These are phyloP conservation scores for Mustela lutreola DNA, from an alignment of 2,113 vertebrate genomes.

Conservation along the genomic window DNA sequence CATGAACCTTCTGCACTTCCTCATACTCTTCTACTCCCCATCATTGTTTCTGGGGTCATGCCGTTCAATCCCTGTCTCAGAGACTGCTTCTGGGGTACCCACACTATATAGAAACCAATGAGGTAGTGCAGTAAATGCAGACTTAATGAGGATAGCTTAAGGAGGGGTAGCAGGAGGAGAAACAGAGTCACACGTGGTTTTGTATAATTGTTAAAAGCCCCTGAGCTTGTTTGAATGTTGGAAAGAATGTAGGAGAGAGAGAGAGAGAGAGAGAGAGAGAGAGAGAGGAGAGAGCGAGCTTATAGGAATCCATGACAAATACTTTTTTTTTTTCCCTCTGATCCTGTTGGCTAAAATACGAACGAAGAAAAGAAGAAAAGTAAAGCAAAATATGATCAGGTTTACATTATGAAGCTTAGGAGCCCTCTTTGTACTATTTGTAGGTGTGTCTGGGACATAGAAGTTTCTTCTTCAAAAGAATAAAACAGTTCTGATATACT, in stretches of 20 bases:
- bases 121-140: neutral
- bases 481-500: slow-evolving; percentile 27
- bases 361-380: neutral
- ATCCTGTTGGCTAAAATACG: slow-evolving; percentile 29
- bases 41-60: neutral
- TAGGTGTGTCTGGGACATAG: neutral
- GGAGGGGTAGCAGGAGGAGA: neutral
- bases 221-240: neutral
- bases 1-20: neutral
- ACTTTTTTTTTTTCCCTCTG: neutral
- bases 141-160: neutral
- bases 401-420: slow-evolving; percentile 47
- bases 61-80: neutral
- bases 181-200: neutral
- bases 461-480: slow-evolving; percentile 35
- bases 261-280: no score
- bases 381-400: neutral
- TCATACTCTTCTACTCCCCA: neutral
- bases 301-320: neutral
- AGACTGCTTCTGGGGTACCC: neutral
- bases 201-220: neutral
- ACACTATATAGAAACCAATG: neutral
- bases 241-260: neutral
- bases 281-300: neutral
- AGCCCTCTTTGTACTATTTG: neutral